phyloP scores from a whole-genome alignment of 2,888 invertebrate genomes.

The Flexamia atlantica region DNA sequence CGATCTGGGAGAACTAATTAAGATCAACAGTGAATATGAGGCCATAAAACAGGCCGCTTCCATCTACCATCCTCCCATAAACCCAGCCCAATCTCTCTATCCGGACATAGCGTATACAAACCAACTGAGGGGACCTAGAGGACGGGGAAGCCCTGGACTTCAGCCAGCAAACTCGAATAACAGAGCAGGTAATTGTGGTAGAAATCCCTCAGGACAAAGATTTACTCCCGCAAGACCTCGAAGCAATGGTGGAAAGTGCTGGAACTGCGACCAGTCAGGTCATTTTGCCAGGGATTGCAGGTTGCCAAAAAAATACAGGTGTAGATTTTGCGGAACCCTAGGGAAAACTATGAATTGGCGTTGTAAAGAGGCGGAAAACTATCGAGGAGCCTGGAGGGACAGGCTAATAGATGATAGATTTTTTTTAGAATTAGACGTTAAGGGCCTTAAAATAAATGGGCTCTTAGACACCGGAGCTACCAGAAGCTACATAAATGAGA shows the following conservation, averaged over 20 bases:
- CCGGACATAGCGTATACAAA: neutral
- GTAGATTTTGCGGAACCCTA: neutral
- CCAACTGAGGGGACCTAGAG: neutral
- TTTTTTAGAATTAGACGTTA: no score
- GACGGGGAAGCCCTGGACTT: neutral
- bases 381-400: constrained; percentile 26
- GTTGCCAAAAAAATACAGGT: neutral
- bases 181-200: neutral
- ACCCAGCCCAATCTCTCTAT: neutral
- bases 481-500: no score
- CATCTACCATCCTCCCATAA: neutral
- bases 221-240: neutral
- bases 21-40: neutral
- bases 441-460: no score
- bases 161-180: neutral
- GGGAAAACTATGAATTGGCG: neutral
- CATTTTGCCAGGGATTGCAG: neutral
- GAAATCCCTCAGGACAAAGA: neutral
- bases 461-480: no score
- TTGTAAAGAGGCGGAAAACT: constrained; percentile 9
- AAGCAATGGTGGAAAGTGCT: neutral
- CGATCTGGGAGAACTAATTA: neutral
- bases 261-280: neutral
- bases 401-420: no score
- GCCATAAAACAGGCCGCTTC: neutral